These are phyloP conservation scores for Stegana nigrithorax DNA, from an alignment of 2,888 invertebrate genomes.

Conservation along the genomic window DNA sequence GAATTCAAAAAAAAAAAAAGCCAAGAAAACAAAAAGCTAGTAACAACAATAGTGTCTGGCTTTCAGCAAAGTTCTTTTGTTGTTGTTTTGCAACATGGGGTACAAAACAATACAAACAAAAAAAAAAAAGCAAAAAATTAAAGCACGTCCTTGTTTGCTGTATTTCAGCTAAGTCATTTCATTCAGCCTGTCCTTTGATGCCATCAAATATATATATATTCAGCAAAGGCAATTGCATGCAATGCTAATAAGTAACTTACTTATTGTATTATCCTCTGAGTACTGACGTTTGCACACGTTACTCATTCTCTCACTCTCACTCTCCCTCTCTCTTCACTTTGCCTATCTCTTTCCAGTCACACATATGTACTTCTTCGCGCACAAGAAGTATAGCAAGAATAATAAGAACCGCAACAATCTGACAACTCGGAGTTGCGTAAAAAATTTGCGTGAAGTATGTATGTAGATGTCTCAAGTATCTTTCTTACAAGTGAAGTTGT, in stretches of 20 bases:
- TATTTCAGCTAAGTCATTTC: neutral
- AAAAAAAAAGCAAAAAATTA: neutral
- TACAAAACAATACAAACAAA: neutral
- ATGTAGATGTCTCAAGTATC: constrained; percentile 1
- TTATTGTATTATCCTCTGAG: neutral
- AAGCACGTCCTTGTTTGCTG: constrained; percentile 4
- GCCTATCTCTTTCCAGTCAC: too few species aligned
- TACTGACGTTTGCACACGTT: too few species aligned
- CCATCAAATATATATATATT: neutral
- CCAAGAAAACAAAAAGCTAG: neutral
- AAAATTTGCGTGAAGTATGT: constrained; percentile 11
- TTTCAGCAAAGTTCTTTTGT: constrained; percentile 7
- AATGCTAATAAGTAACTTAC: constrained; percentile 7
- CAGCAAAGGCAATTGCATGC: neutral
- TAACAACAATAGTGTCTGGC: constrained; percentile 11
- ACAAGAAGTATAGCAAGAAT: constrained; percentile 1
- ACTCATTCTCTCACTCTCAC: too few species aligned
- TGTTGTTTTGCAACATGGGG: neutral
- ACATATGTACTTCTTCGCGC: neutral
- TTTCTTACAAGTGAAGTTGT: constrained; percentile 8
- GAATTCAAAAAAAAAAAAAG: neutral
- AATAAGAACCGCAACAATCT: constrained; percentile 4
- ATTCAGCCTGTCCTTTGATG: neutral
- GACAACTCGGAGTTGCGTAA: neutral
- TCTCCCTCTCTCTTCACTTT: too few species aligned